A percentile compares a stretch with the other conserved stretches of the same genome.
Conservation (phyloP, 2,113 vertebrate species). For the Dicerorhinus sumatrensis region DNA sequence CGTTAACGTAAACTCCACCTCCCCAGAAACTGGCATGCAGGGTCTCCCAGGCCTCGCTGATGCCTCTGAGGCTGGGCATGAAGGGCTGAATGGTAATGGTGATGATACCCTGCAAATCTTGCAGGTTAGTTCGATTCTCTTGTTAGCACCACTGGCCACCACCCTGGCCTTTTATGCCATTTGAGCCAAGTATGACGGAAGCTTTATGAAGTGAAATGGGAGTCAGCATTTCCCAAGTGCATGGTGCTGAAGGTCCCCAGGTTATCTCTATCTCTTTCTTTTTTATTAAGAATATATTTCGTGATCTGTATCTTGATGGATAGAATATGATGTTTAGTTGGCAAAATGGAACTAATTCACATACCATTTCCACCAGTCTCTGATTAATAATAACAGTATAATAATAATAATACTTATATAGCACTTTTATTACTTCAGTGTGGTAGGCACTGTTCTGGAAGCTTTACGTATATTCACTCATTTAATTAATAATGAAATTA, state of each 20-base stretch:
- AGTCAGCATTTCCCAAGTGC: not conserved
- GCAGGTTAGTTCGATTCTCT: not conserved
- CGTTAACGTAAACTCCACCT: not conserved
- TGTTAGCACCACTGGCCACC: not conserved
- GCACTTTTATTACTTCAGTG: slow-evolving; percentile 16
- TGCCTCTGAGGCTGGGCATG: not conserved
- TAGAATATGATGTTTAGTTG: slow-evolving; percentile 41
- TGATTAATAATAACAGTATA: slow-evolving; percentile 1
- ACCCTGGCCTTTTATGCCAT: not conserved
- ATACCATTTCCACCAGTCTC: slow-evolving; percentile 35
- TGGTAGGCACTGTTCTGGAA: slow-evolving; percentile 35
- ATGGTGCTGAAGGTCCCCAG: not conserved
- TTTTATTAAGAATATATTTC: slow-evolving; percentile 42
- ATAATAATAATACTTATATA: not conserved
- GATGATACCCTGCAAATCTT: not conserved
- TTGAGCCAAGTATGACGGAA: not conserved
- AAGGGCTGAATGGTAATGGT: not conserved
- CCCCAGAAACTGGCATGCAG: not conserved
- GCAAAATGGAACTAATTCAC: slow-evolving; percentile 42
- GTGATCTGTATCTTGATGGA: slow-evolving; percentile 6
- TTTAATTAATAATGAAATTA: slow-evolving; percentile 68
- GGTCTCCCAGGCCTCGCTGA: not conserved
- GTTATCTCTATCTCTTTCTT: not conserved
- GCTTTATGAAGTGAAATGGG: not conserved
- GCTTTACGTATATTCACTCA: slow-evolving; percentile 6